Evolutionary conservation across 2,113 vertebrate species (phyloP).

Genomic region (Scalopus aquaticus): DNA sequence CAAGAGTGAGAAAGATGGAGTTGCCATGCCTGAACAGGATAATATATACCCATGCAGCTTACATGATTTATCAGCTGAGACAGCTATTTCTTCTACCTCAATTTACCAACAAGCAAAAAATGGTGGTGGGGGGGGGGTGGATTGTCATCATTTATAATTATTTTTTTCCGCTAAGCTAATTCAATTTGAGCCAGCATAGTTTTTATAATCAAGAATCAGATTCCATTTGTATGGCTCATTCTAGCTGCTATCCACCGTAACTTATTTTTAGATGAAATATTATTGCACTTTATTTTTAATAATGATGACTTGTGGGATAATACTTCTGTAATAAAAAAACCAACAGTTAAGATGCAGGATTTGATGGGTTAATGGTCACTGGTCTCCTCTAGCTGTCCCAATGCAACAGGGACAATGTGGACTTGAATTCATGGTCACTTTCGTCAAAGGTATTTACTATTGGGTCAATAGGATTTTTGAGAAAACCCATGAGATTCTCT

Average conservation of each 20-base stretch:
- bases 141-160: slow-evolving; percentile 15
- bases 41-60: background rate
- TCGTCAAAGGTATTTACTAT: background rate
- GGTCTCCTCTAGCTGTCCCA: background rate
- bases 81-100: background rate
- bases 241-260: background rate
- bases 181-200: background rate
- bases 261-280: background rate
- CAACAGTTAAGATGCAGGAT: background rate
- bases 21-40: slow-evolving; percentile 12
- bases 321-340: background rate
- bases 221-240: background rate
- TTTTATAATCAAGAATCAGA: background rate
- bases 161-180: slow-evolving; percentile 22
- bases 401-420: too few relatives aligned
- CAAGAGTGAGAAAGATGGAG: slow-evolving; percentile 5
- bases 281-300: background rate
- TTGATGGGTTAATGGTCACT: background rate
- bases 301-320: background rate
- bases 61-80: background rate
- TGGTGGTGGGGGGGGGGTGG: accelerated
- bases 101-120: background rate
- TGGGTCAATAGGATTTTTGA: background rate
- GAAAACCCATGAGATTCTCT: background rate
- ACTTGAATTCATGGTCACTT: background rate